Conservation (phyloP, 2,797 vertebrate genomes). For the Melanotaenia trifasciata region DNA sequence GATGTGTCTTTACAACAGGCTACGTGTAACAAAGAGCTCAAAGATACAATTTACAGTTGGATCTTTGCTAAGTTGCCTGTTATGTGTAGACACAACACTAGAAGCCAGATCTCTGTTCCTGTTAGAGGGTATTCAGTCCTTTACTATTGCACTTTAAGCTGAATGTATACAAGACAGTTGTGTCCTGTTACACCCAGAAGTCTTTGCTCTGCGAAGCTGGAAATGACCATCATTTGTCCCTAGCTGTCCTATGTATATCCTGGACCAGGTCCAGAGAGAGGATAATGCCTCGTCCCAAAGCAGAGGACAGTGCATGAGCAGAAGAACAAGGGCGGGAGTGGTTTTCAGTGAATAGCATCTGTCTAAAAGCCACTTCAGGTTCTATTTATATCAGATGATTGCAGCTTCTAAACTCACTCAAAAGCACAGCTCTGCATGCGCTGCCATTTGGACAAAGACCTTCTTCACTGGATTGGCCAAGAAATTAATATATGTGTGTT, state of each 20-base stretch:
- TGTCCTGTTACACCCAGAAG: constrained; percentile 14
- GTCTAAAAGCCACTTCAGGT: constrained; percentile 65
- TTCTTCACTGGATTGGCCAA: constrained; percentile 33
- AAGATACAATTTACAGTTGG: not conserved
- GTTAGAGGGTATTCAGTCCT: constrained; percentile 10
- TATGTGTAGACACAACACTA: not conserved
- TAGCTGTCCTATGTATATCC: constrained; percentile 45
- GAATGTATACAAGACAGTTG: not conserved
- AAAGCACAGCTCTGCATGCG: constrained; percentile 52
- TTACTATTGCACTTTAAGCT: constrained; percentile 2
- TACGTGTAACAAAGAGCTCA: not conserved
- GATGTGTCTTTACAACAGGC: not conserved
- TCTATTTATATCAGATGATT: constrained; percentile 77
- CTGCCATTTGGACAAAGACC: constrained; percentile 55
- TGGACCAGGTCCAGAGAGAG: constrained; percentile 51
- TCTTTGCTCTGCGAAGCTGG: constrained; percentile 12
- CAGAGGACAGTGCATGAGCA: constrained; percentile 48
- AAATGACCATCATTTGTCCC: constrained; percentile 39
- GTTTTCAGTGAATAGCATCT: constrained; percentile 32
- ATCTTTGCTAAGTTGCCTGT: not conserved
- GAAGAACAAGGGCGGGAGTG: constrained; percentile 29
- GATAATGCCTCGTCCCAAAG: constrained; percentile 25
- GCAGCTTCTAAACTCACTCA: constrained; percentile 65
- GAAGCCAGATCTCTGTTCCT: not conserved
- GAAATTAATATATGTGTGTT: constrained; percentile 15